Base-by-base conservation (phyloP, 2,888 invertebrate genomes). In the Athalia rosae region DNA sequence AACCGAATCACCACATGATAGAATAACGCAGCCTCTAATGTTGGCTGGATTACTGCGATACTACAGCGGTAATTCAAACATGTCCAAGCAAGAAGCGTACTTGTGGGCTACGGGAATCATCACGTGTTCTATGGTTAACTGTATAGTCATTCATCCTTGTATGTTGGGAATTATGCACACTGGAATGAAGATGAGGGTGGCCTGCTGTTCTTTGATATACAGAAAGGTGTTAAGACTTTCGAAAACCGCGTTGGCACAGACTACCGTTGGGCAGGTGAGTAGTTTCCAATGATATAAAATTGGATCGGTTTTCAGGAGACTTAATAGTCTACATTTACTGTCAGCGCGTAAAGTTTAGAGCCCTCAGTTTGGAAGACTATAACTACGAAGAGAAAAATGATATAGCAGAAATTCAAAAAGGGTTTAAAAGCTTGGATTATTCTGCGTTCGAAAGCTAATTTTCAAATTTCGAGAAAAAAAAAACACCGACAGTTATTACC, bases 171-270 rank as follows among this genome's bases (percentile, higher is more conserved):
- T 94, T 0, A 90, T 94, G 53, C 92, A 94, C 76, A 91, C 94
- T 82, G 95, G 95, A 8, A 93, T 95, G 93, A 92, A 94, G 86
- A 90, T 95, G 45, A 89, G 95, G 15, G 92, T 95, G 0, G 94
- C 93, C 0, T 93, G 94, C 78, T 94, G 94, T 78, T 93, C 95
- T 0, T 90, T 96, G 0, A 91, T 96, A 77, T 95, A 95, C 85
- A 92, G 94, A 87, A 96, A 96, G 92, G 91, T 95, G 7, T 89
- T 97, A 48, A 92, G 93, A 45, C 90, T 96, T 81, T 95, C 95
- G 77, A 95, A 95, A 89, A 93, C 93, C 15, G 95, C 97, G 0
- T 91, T 96, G 76, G 95, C 94, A n/a, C 94, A 96, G 88, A 97
- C 97, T 0, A 95, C 96, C 3, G 91, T 91, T 69, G 94, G 94